These are phyloP conservation scores for Eumacrocentrus americanus DNA, from an alignment of 2,888 invertebrate genomes.

Conservation along the genomic window DNA sequence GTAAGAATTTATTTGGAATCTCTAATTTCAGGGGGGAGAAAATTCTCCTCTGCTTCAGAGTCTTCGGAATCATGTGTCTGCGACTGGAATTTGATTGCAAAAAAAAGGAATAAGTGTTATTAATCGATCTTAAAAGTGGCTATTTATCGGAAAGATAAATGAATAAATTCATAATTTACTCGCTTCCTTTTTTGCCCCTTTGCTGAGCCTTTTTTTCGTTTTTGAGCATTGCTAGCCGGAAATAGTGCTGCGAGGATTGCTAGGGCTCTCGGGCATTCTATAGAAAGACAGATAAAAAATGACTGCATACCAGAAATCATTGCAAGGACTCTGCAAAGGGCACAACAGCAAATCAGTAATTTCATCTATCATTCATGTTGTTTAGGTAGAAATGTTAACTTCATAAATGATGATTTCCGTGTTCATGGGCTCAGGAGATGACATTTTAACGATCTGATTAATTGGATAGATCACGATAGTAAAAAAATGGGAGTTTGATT, in stretches of 20 bases:
- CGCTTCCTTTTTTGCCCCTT: neutral
- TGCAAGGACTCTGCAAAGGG: too few relatives aligned
- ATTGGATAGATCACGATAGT: too few relatives aligned
- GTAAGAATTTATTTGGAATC: neutral
- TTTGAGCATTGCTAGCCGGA: neutral
- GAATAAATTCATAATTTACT: too few relatives aligned
- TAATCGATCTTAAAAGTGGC: neutral
- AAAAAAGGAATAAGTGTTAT: neutral
- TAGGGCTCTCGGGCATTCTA: neutral
- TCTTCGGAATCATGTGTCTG: neutral
- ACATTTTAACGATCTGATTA: too few relatives aligned
- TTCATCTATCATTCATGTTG: too few relatives aligned
- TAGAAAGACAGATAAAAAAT: neutral
- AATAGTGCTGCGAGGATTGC: neutral
- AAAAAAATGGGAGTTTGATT: too few relatives aligned
- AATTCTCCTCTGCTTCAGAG: neutral
- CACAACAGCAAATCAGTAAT: too few relatives aligned
- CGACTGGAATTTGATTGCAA: too few relatives aligned
- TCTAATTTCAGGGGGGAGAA: neutral
- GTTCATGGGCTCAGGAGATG: too few relatives aligned
- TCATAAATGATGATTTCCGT: too few relatives aligned
- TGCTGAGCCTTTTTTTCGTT: neutral
- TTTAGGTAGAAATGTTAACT: too few relatives aligned
- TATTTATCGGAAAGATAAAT: too few relatives aligned
- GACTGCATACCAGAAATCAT: neutral